These are phyloP conservation scores for Agraylea sexmaculata DNA, from an alignment of 1,140 invertebrate species.

Conservation along the genomic window DNA sequence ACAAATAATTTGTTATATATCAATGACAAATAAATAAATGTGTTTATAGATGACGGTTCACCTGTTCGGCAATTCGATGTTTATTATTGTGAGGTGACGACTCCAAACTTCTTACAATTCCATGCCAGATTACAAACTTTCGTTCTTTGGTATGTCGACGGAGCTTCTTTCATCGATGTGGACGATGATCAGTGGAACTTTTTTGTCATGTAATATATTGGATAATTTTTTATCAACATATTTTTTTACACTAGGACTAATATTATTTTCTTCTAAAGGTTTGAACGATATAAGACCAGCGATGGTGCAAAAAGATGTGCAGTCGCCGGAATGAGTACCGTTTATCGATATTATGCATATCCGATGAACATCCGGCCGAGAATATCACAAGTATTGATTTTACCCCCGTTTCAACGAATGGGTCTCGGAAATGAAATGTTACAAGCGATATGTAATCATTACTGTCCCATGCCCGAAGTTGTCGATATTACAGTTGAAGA, in stretches of 20 bases:
- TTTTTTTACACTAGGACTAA: conserved; percentile 7
- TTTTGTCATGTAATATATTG: conserved; percentile 65
- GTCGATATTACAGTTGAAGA: conserved; percentile 89
- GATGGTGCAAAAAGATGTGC: conserved; percentile 56
- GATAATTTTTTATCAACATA: neutral
- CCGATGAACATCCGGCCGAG: conserved; percentile 74
- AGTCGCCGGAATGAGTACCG: conserved; percentile 76
- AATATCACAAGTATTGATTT: conserved; percentile 81
- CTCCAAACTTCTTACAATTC: conserved; percentile 64
- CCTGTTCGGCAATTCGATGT: conserved; percentile 63
- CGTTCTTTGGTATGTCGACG: conserved; percentile 91
- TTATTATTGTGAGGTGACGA: conserved; percentile 58
- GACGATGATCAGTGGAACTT: conserved; percentile 89
- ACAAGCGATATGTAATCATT: conserved; percentile 68
- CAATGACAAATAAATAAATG: conserved; percentile 15
- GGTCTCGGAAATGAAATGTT: conserved; percentile 64
- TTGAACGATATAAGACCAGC: conserved; percentile 62
- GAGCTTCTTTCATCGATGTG: conserved; percentile 80
- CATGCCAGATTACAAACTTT: conserved; percentile 83
- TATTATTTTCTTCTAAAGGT: conserved; percentile 42
- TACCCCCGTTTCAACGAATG: conserved; percentile 79
- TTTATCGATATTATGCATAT: conserved; percentile 93
- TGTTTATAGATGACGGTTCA: conserved; percentile 32
- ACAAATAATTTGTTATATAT: too few relatives aligned
- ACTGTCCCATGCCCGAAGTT: conserved; percentile 54